phyloP scores from a whole-genome alignment of 1,140 invertebrate genomes.

The Eurosta solidaginis region DNA sequence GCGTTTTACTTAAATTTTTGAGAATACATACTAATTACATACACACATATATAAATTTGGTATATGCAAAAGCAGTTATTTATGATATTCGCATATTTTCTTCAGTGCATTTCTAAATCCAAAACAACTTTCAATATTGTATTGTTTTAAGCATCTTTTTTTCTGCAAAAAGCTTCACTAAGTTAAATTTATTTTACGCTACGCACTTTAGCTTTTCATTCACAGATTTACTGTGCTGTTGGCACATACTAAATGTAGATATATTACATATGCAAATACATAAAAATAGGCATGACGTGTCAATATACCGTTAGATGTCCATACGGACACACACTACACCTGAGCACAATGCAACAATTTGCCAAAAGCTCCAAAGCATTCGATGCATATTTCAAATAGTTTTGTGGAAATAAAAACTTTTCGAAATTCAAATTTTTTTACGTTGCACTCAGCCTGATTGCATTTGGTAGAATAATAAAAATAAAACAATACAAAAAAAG shows the following conservation, averaged over 20 bases:
- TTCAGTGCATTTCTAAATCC: background rate
- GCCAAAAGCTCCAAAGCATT: background rate
- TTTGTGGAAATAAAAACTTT: slow-evolving; percentile 5
- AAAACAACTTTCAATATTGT: background rate
- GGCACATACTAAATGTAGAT: too few species aligned
- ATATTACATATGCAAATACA: too few species aligned
- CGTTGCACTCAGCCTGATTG: slow-evolving; percentile 9
- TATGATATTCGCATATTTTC: background rate
- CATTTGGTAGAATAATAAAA: background rate
- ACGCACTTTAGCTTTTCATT: background rate
- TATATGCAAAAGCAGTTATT: too few species aligned
- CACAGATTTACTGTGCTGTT: background rate
- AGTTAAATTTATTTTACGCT: background rate
- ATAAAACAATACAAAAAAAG: too few species aligned
- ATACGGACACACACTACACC: background rate
- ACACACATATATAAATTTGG: too few species aligned
- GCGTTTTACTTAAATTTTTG: too few species aligned
- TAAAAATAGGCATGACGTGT: too few species aligned
- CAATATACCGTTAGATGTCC: background rate
- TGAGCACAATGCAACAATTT: background rate
- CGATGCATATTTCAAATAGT: slow-evolving; percentile 4
- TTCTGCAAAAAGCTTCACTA: background rate
- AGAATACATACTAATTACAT: too few species aligned
- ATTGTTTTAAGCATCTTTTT: slow-evolving; percentile 4
- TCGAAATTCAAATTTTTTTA: slow-evolving; percentile 1